Conservation (phyloP, 2,113 vertebrate species). For the Isichthys henryi region DNA sequence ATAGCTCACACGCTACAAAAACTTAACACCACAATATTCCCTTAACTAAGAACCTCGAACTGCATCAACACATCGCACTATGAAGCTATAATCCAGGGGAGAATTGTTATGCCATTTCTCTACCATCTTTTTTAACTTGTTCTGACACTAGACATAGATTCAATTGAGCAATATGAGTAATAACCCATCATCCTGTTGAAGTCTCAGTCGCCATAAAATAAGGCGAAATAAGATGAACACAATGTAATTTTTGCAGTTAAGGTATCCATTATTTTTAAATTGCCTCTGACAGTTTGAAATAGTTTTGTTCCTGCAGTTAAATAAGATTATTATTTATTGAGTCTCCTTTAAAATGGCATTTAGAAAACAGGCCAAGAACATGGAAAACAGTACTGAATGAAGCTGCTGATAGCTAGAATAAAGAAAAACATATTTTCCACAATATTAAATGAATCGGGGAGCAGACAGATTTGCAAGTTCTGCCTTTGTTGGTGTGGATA, state of each 20-base stretch:
- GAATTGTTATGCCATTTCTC: background rate
- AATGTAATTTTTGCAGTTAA: conserved; percentile 16
- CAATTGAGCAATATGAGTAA: background rate
- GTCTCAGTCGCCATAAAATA: background rate
- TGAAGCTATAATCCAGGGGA: background rate
- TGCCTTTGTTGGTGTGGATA: background rate
- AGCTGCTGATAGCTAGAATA: background rate
- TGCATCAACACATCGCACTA: background rate
- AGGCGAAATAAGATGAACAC: background rate
- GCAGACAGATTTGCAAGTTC: background rate
- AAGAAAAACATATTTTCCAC: conserved; percentile 9
- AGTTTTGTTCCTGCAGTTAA: conserved; percentile 4
- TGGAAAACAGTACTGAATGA: background rate
- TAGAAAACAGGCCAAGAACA: conserved; percentile 12
- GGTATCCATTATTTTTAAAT: conserved; percentile 26
- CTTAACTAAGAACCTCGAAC: background rate
- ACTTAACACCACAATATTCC: background rate
- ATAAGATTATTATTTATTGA: conserved; percentile 23
- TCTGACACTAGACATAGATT: background rate
- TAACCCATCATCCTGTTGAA: background rate
- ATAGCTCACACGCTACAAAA: background rate
- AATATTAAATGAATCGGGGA: conserved; percentile 2
- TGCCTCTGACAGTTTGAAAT: conserved; percentile 13
- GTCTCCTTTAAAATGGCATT: conserved; percentile 20
- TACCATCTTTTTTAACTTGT: background rate